A percentile compares a stretch with the other conserved stretches of the same genome.
phyloP scores from a whole-genome alignment of 2,113 vertebrate species.

The Lepidothrix coronata region DNA sequence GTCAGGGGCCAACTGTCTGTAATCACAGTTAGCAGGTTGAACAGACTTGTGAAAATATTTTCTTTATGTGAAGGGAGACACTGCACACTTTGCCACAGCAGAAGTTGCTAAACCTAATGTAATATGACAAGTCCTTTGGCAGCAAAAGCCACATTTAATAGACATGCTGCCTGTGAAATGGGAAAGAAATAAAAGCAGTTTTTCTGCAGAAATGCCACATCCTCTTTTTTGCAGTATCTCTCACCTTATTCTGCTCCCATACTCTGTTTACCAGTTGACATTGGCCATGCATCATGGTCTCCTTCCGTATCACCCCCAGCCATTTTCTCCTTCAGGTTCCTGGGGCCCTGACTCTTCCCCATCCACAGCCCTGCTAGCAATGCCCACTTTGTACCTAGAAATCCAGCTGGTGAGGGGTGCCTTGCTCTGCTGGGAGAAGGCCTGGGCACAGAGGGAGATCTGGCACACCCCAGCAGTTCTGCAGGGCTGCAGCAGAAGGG shows the following conservation, averaged over 20 bases:
- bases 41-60: constrained; percentile 76
- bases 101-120: constrained; percentile 75
- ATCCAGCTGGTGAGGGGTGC: background rate
- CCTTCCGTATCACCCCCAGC: background rate
- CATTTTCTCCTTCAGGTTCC: background rate
- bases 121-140: constrained; percentile 77
- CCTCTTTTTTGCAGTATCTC: background rate
- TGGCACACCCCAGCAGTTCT: background rate
- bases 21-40: constrained; percentile 75
- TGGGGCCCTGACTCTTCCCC: fast-evolving
- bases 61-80: constrained; percentile 73
- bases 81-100: constrained; percentile 73
- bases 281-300: fast-evolving
- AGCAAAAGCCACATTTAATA: constrained; percentile 71
- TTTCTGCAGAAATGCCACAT: constrained; percentile 15
- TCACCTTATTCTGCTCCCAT: background rate
- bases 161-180: constrained; percentile 64
- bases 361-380: background rate
- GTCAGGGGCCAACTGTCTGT: constrained; percentile 73
- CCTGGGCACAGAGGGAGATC: fast-evolving
- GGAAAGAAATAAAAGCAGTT: constrained; percentile 43
- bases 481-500: background rate
- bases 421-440: background rate
- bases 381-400: background rate
- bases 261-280: background rate